Base-by-base conservation (phyloP, 2,797 vertebrate species). In the Antrozous pallidus region DNA sequence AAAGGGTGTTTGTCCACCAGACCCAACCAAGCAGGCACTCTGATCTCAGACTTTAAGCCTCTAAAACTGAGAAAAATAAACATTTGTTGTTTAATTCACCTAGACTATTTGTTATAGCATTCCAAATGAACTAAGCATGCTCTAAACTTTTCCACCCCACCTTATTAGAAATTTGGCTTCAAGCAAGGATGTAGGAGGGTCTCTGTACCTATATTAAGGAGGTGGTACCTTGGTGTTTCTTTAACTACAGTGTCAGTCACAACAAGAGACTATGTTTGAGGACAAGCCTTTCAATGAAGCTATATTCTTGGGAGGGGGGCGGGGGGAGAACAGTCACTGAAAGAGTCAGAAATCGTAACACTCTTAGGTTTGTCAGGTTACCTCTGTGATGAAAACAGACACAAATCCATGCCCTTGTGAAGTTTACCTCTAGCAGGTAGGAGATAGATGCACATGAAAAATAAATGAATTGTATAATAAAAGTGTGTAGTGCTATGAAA, bases 161-260 rank as follows among this genome's bases (percentile, higher is more conserved):
- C 17, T 40, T 85, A 36, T 5, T 42, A 7, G 36, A 80, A 74
- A 77, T 28, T 10, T 86, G 3, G 24, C 4, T 71, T 75, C 31
- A 69, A 90, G 33, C 6, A 47, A n/a, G 26, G 17, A 0, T 4
- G 3, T 42, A 45, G 1, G 2, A 5, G 5, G 14, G 18, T 5
- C 8, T n/a, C 1, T 13, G 9, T 28, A 75, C 20, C 2, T 69
- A 20, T 16, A 24, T 0, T 82, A 78, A 42, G 22, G 31, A 80
- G 8, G 2, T 8, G 45, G 2, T 78, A 31, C 1, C 3, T 38
- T 6, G 20, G 7, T 74, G 18, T 3, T 73, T 69, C 6, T 8
- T 33, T 80, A 26, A 24, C 26, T 33, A 8, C 9, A 8, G 0
- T 42, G 63, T 45, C 38, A 20, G 8, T 36, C 24, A 45, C 42